phyloP scores from a whole-genome alignment of 2,113 vertebrate species.

The Chroicocephalus ridibundus region DNA sequence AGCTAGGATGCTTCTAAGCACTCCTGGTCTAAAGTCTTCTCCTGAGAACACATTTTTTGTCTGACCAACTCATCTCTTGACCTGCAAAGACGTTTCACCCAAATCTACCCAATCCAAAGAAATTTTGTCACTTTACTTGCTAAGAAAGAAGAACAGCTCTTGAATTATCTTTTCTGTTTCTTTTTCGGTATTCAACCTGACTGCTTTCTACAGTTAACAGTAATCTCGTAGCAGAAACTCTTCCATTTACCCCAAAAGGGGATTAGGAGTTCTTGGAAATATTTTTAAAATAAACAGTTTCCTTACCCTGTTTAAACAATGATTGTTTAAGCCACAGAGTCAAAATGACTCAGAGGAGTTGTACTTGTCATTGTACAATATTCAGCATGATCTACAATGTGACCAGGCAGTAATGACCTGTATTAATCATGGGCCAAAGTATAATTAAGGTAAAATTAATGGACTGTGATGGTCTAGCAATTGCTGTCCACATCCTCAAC shows the following conservation, averaged over 20 bases:
- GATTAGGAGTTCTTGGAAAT: slow-evolving; percentile 15
- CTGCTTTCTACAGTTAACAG: not conserved
- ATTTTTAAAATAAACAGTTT: slow-evolving; percentile 19
- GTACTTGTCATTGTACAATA: slow-evolving; percentile 24
- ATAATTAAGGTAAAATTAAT: slow-evolving; percentile 50
- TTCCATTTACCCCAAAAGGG: not conserved
- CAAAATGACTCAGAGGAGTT: slow-evolving; percentile 35
- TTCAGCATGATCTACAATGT: slow-evolving; percentile 21
- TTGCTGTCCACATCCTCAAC: not conserved
- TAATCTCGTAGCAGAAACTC: not conserved
- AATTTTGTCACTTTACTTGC: not conserved
- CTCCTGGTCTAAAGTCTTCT: not conserved
- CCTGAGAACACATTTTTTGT: not conserved
- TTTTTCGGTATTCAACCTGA: not conserved
- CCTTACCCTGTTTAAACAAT: slow-evolving; percentile 20
- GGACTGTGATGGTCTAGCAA: not conserved
- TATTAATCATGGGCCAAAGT: slow-evolving; percentile 4
- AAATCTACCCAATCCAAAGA: not conserved
- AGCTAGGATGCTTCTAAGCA: not conserved
- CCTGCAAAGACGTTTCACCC: not conserved
- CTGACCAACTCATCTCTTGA: not conserved
- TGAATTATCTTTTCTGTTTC: not conserved
- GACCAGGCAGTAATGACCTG: not conserved
- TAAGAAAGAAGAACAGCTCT: not conserved
- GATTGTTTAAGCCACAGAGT: not conserved